Evolutionary conservation across 2,888 invertebrate species (phyloP), one percentile per base, ranked within the genome.

Genomic region (Sminthurides aquaticus): DNA sequence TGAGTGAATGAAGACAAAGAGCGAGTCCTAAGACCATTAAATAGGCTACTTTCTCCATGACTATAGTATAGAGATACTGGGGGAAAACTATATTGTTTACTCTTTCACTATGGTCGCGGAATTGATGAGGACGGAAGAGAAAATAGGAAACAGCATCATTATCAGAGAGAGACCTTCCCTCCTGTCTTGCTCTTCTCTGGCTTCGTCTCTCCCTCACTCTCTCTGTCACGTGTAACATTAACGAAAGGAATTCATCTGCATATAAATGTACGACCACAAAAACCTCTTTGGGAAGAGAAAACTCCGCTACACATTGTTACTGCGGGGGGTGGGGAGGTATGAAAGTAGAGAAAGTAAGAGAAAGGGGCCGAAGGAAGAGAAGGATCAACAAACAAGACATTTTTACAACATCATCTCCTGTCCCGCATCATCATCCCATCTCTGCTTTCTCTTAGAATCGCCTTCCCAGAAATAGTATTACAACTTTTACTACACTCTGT

Each of bases 221-320:
- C 62, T 58, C 60, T 61, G 68, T 66, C 59, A 68, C 65, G 60
- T 61, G 62, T 61, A 61, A 66, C 57, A 66, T 57, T 66, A 60
- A 61, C 66, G 57, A 62, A 65, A 57, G 56, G 60, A 57, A 65
- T 58, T 59, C 58, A 62, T 59, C 61, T 62, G 59, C 65, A 61
- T 55, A 55, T 55, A 55, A 20, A 52, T 20, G 52, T 18, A 52
- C 20, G 8, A n/a, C 3, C 11, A 55, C 22, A 11, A 43, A 49
- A 48, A 26, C 43, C 43, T 25, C 25, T 57, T n/a, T 2, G 28
- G 57, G 11, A 24, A 18, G 49, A 49, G 2, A 49, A n/a, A 15
- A 15, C 15, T 8, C 22, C 3, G 11, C n/a, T 49, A 49, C 49
- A 49, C 22, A 55, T 22, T 55, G 22, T 24, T 15, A 34, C 43